Percentiles rank a stretch among this genome's conserved stretches.
phyloP scores from a whole-genome alignment of 2,113 vertebrate species.

The Sardina pilchardus region DNA sequence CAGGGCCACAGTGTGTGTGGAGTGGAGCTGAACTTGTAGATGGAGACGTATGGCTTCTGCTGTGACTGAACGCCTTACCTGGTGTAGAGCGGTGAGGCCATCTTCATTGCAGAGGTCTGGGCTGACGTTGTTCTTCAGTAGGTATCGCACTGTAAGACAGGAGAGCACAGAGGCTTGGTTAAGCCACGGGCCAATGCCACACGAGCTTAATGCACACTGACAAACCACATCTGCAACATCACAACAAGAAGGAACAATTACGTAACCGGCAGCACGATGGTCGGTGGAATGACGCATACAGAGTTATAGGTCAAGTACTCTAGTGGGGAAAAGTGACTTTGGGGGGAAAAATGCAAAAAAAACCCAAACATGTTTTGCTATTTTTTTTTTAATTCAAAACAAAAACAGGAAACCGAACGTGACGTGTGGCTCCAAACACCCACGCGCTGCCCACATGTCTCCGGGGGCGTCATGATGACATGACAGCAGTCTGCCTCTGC shows the following conservation, averaged over 20 bases:
- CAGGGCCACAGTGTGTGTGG: not conserved
- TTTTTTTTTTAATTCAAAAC: not conserved
- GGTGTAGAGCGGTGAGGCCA: conserved; percentile 93
- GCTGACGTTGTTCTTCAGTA: conserved; percentile 91
- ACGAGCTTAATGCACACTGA: not conserved
- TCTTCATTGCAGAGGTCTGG: conserved; percentile 96
- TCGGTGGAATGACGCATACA: not conserved
- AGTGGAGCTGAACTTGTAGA: not conserved
- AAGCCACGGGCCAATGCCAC: not conserved
- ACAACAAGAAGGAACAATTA: not conserved
- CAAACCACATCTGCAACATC: not conserved
- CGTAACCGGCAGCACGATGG: not conserved
- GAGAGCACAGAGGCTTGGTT: not conserved
- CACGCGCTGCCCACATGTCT: not conserved
- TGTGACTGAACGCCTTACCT: conserved; percentile 75
- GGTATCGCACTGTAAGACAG: conserved; percentile 82
- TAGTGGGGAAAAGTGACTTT: not conserved
- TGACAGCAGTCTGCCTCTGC: not conserved
- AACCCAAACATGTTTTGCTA: not conserved
- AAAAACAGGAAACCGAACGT: not conserved
- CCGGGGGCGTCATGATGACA: not conserved
- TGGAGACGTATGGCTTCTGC: not conserved
- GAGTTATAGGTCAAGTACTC: not conserved
- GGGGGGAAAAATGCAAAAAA: not conserved
- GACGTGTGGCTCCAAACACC: not conserved